Evolutionary conservation across 2,888 invertebrate genomes (phyloP).

Genomic region (Cephus rjabovi): DNA sequence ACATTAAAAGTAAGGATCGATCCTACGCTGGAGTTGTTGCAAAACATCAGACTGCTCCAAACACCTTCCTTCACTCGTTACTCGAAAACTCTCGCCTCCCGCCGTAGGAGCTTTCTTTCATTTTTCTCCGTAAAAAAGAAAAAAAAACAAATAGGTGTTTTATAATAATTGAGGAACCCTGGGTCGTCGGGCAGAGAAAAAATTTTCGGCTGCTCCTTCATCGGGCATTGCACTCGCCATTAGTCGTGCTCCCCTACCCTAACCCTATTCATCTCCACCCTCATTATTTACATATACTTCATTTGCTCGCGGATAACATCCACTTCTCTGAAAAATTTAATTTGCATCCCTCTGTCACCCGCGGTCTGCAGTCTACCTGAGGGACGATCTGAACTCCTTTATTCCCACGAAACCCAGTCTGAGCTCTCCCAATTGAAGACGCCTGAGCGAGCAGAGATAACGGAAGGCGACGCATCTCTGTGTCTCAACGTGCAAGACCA

Average conservation of each 20-base stretch:
- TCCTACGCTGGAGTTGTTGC: neutral
- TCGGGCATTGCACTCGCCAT: conserved; percentile 60
- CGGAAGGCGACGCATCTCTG: neutral
- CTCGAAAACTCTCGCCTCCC: conserved; percentile 1
- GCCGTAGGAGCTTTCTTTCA: conserved; percentile 10
- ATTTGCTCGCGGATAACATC: conserved; percentile 14
- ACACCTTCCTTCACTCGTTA: conserved; percentile 5
- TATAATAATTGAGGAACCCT: conserved; percentile 53
- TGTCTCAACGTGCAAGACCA: neutral
- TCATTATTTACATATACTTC: conserved; percentile 61
- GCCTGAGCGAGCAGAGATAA: neutral
- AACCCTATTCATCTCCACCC: conserved; percentile 54
- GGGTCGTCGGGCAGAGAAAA: neutral
- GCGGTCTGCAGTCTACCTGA: neutral
- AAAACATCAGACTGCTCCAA: neutral
- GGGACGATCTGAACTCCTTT: neutral
- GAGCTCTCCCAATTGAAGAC: neutral
- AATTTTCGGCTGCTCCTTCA: conserved; percentile 55
- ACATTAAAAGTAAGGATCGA: neutral
- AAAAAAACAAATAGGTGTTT: conserved; percentile 45
- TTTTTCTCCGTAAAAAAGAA: neutral
- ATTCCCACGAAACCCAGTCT: neutral
- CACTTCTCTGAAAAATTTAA: neutral
- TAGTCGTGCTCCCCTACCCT: conserved; percentile 37
- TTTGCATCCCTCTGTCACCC: neutral